phyloP scores from a whole-genome alignment of 2,797 vertebrate genomes.

The Acrocephalus scirpaceus region DNA sequence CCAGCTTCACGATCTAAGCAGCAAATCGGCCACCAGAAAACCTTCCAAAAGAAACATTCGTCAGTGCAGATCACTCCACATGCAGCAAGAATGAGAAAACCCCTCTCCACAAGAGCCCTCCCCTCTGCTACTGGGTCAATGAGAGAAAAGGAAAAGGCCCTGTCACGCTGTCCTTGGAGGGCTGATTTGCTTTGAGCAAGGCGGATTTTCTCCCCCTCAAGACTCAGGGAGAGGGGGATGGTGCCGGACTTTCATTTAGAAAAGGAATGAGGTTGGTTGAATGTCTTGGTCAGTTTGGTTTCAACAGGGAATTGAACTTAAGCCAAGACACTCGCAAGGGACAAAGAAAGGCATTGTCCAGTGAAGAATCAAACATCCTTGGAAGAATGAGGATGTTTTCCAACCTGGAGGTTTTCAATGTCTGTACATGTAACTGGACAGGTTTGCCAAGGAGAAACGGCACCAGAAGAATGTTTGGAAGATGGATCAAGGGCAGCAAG shows the following conservation, averaged over 20 bases:
- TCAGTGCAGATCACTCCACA: conserved; percentile 69
- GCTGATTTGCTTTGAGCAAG: neutral
- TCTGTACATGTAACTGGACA: neutral
- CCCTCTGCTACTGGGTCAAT: conserved; percentile 44
- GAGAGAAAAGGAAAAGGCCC: conserved; percentile 21
- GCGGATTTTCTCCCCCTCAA: neutral
- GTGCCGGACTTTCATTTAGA: neutral
- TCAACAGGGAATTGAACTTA: neutral
- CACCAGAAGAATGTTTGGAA: conserved; percentile 35
- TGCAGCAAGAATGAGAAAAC: conserved; percentile 72
- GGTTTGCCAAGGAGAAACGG: neutral
- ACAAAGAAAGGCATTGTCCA: conserved; percentile 1
- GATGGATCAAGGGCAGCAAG: neutral
- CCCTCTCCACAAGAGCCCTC: conserved; percentile 62
- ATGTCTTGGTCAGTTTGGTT: conserved; percentile 7
- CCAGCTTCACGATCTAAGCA: conserved; percentile 72
- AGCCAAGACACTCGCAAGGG: neutral
- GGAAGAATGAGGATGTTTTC: conserved; percentile 26
- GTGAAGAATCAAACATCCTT: conserved; percentile 18
- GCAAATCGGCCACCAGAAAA: conserved; percentile 72
- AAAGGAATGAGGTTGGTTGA: neutral
- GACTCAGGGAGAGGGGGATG: neutral
- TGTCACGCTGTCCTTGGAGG: conserved; percentile 10
- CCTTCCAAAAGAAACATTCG: conserved; percentile 70
- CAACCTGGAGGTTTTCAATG: neutral